Evolutionary conservation across 1,140 invertebrate genomes (phyloP).

Genomic region (Andrena cerasifolii): DNA sequence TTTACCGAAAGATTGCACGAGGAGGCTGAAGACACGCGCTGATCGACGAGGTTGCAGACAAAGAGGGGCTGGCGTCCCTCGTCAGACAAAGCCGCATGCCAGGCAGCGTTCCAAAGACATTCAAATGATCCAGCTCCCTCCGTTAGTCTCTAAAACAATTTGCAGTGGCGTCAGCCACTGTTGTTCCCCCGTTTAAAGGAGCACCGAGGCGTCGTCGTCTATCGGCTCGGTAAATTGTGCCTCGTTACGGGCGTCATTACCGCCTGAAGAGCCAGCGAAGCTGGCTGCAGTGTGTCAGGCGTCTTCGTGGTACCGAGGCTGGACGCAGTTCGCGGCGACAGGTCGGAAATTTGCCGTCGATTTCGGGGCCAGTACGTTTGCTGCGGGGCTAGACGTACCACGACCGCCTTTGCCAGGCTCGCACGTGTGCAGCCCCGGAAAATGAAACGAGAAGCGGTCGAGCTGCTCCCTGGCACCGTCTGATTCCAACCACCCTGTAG

Average conservation of each 20-base stretch:
- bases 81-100: too few species aligned
- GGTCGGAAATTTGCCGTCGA: background rate
- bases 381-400: slow-evolving; percentile 13
- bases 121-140: slow-evolving; percentile 12
- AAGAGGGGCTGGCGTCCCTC: too few species aligned
- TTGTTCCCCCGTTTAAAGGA: background rate
- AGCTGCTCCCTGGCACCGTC: slow-evolving; percentile 10
- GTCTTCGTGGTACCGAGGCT: background rate
- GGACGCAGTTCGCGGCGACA: slow-evolving; percentile 2
- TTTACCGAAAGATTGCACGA: too few species aligned
- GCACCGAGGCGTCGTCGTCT: slow-evolving; percentile 13
- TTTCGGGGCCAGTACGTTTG: slow-evolving; percentile 26
- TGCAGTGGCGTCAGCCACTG: slow-evolving; percentile 15
- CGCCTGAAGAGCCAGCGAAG: slow-evolving; percentile 27
- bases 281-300: background rate
- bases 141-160: slow-evolving; percentile 46
- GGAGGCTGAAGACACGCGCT: too few species aligned
- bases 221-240: slow-evolving; percentile 38
- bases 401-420: slow-evolving; percentile 1
- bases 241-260: slow-evolving; percentile 46
- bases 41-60: too few species aligned
- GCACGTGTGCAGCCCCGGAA: slow-evolving; percentile 1
- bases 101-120: background rate
- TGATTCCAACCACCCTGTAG: slow-evolving; percentile 61
- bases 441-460: slow-evolving; percentile 3